Evolutionary conservation across 2,888 invertebrate genomes (phyloP), one percentile per base, ranked within the genome.

Genomic region (Leucozona laternaria): DNA sequence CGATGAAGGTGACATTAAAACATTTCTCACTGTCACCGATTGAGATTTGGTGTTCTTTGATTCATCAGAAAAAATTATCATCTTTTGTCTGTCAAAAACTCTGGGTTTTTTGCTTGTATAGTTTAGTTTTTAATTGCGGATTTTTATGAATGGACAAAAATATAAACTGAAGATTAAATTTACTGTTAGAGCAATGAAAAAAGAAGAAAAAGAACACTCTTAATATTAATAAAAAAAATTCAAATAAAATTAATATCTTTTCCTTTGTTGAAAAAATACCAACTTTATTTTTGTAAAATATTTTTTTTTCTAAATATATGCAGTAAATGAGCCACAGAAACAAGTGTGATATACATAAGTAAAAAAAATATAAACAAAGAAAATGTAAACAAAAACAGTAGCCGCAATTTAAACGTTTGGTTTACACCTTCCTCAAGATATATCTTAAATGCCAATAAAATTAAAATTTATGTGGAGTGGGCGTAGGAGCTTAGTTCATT

Each of bases 401-500:
- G 7, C 20, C 7, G 15, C 15, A 68, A 53, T n/a, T 20, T 25
- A 53, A 31, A 37, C 4, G 22, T 13, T 68, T 53, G 10, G 25
- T 68, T 22, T 34, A 57, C 55, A 76, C 76, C 31, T 76, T 48
- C 43, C 62, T 48, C 66, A 48, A 66, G 31, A 20, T 45, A 64
- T 43, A 6, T 34, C 34, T 71, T 17, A 64, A 62, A 64, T 20
- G n/a, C 17, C 53, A 71, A 79, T 71, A 55, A 55, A 64, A 79
- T 25, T 57, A 15, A 71, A 45, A 40, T 60, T 25, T 64, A 34
- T 71, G 62, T 45, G 1, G 2, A 34, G 62, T 53, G 53, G 20
- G 37, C 40, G 57, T 34, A 50, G 31, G 13, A 22, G 48, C 8
- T 68, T 68, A 50, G 20, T 68, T 50, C 68, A 68, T 68, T 68